Evolutionary conservation across 1,140 invertebrate genomes (phyloP).

Genomic region (Sitophilus oryzae): DNA sequence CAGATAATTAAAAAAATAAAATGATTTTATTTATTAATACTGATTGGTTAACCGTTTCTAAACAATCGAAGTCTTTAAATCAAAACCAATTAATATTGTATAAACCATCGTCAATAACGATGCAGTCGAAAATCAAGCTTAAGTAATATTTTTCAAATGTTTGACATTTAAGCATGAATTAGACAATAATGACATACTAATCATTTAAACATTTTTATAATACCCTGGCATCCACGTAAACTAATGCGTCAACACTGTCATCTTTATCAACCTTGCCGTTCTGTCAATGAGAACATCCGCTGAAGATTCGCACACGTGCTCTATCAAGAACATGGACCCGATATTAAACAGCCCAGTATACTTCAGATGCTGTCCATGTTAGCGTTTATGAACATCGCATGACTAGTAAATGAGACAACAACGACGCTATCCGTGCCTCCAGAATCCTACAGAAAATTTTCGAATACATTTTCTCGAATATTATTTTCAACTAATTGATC

Average conservation of each 20-base stretch:
- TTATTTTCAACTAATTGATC: no score
- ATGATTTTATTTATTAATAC: no score
- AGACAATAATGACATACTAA: constrained; percentile 36
- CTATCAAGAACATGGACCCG: constrained; percentile 66
- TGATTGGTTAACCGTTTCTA: no score
- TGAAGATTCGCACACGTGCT: constrained; percentile 67
- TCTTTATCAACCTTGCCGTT: background rate
- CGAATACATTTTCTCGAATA: background rate
- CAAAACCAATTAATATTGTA: no score
- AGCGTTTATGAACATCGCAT: constrained; percentile 52
- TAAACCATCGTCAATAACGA: no score
- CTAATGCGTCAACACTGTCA: constrained; percentile 46
- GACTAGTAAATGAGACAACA: constrained; percentile 59
- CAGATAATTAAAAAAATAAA: no score
- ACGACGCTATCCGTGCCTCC: constrained; percentile 55
- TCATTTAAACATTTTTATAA: no score
- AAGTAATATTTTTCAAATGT: no score
- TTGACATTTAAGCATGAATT: no score
- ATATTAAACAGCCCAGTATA: constrained; percentile 83
- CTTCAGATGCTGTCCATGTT: constrained; percentile 62
- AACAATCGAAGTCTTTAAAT: no score
- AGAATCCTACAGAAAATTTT: constrained; percentile 48
- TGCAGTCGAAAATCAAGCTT: no score
- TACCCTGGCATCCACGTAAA: no score
- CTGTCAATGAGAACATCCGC: constrained; percentile 70